Conservation (phyloP, 2,113 vertebrate genomes). For the Callipepla californica region DNA sequence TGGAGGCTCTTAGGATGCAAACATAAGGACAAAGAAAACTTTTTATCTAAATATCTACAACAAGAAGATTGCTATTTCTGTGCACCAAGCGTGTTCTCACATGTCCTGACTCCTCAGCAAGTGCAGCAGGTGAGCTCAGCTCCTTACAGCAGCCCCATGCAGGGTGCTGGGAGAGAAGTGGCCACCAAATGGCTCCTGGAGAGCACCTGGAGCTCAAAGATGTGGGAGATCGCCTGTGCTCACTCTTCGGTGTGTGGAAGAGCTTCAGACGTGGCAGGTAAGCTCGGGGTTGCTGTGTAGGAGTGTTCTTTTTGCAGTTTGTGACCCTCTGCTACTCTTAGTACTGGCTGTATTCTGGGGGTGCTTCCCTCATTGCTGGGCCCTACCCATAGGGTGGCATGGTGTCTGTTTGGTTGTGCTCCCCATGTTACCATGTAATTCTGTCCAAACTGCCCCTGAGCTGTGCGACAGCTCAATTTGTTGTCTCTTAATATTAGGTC, state of each 20-base stretch:
- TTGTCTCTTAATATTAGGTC: slow-evolving; percentile 26
- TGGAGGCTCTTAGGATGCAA: not conserved
- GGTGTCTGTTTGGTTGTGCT: not conserved
- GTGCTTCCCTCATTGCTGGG: not conserved
- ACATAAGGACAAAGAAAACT: not conserved
- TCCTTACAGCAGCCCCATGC: not conserved
- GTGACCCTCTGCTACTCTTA: not conserved
- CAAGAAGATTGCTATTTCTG: not conserved
- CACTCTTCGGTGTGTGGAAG: not conserved
- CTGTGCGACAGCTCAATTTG: not conserved
- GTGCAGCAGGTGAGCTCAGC: not conserved
- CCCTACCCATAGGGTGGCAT: not conserved
- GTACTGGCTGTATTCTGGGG: not conserved
- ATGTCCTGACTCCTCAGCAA: not conserved
- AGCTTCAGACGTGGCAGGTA: not conserved
- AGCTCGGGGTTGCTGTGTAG: not conserved
- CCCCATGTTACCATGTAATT: not conserved
- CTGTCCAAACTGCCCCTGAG: not conserved
- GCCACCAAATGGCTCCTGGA: not conserved
- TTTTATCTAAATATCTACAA: not conserved
- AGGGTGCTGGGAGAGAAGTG: not conserved
- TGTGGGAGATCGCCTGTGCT: not conserved
- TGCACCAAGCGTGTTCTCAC: not conserved
- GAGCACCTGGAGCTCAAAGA: not conserved
- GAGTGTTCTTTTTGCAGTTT: not conserved